Evolutionary conservation across 2,113 vertebrate species (phyloP).

Genomic region (Brachyhypopomus gauderio): DNA sequence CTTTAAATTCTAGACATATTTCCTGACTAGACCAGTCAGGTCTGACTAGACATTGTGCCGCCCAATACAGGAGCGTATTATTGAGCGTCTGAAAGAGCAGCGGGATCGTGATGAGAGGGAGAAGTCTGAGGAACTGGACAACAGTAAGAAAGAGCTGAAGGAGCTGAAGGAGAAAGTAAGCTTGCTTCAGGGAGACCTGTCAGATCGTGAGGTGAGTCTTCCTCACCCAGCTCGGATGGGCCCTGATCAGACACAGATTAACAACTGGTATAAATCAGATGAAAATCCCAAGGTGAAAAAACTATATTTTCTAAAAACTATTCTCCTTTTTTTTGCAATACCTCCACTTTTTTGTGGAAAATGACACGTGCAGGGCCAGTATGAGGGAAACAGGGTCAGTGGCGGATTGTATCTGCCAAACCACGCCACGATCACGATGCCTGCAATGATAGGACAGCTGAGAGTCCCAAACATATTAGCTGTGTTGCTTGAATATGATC

Average conservation of each 20-base stretch:
- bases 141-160: slow-evolving; percentile 92
- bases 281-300: not conserved
- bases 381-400: not conserved
- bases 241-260: not conserved
- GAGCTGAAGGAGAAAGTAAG: slow-evolving; percentile 94
- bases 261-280: not conserved
- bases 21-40: not conserved
- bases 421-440: not conserved
- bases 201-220: slow-evolving; percentile 89
- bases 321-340: not conserved
- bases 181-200: slow-evolving; percentile 93
- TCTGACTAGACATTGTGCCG: not conserved
- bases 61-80: slow-evolving; percentile 84
- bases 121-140: slow-evolving; percentile 92
- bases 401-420: not conserved
- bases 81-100: slow-evolving; percentile 96
- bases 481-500: not conserved
- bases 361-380: not conserved
- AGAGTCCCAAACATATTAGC: slow-evolving; percentile 8
- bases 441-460: not conserved
- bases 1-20: not conserved
- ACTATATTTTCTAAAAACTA: not conserved
- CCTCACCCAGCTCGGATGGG: not conserved
- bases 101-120: slow-evolving; percentile 94
- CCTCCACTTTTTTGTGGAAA: not conserved